Evolutionary conservation across 2,113 vertebrate species (phyloP), one percentile per base, ranked within the genome.

Genomic region (Zosterops lateralis): DNA sequence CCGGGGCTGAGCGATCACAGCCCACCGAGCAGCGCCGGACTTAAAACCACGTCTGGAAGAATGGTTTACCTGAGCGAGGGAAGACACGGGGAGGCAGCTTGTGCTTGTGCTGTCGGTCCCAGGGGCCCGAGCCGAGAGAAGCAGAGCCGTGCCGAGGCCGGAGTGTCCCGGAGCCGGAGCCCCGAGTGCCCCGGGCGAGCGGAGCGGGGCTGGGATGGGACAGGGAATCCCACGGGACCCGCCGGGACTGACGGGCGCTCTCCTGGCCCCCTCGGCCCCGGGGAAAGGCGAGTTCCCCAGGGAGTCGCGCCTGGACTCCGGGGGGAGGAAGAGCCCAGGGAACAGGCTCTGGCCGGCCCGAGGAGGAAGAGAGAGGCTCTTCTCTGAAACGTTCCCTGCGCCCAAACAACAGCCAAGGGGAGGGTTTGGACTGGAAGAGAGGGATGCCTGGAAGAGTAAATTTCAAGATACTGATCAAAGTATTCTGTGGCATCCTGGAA

Each of bases 311-410:
- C 53, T 11, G 66, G 12, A 9, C 28, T 44, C 19, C 12, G 4
- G 5, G 5, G 10, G 17, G 1, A 40, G 17, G 7, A 60, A 47
- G 19, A 0, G 8, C 17, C 21, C 6, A 1, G 38, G 48, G 32
- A 79, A 10, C 5, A 1, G 40, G 29, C 10, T 74, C 17, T 40
- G 9, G 17, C 18, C 6, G 2, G 26, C 11, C 47, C 9, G 17
- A 34, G 20, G 8, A 14, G 60, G 6, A 32, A 18, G 25, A 70
- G 10, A 15, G 26, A 10, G 11, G 3, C 1, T 84, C 20, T 34
- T 34, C 26, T 66, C 34, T 34, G 44, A 80, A 34, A 44, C 0
- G 3, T 18, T 42, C 38, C 28, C 25, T 83, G 48, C 8, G 0
- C 7, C 54, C 44, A 8, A n/a, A 58, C 5, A 17, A 4, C 26